A percentile compares a stretch with the other conserved stretches of the same genome.
Evolutionary conservation across 2,888 invertebrate species (phyloP).

Genomic region (Troides helena): DNA sequence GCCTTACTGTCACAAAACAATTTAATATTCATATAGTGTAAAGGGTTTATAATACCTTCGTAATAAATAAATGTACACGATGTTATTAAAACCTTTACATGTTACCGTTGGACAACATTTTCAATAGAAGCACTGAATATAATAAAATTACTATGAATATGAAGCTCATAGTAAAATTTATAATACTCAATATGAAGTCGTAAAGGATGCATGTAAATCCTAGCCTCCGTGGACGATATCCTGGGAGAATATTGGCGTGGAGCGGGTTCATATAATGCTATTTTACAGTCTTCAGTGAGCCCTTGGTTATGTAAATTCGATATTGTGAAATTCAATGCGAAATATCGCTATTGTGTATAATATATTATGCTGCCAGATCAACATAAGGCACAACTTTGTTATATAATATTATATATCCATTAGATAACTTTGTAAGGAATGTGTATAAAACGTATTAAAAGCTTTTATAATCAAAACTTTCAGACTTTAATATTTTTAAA

Average conservation of each 20-base stretch:
- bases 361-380: not conserved
- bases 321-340: conserved; percentile 21
- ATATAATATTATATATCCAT: not conserved
- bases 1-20: conserved; percentile 8
- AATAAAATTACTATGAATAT: not conserved
- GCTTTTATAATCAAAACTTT: not conserved
- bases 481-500: no score
- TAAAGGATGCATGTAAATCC: conserved; percentile 27
- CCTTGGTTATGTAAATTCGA: conserved; percentile 10
- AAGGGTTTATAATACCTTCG: not conserved
- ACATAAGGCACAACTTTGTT: not conserved
- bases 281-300: conserved; percentile 29
- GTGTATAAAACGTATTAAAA: not conserved
- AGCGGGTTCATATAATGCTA: conserved; percentile 30
- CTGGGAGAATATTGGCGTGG: conserved; percentile 30
- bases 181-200: conserved; percentile 27
- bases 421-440: not conserved
- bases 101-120: not conserved
- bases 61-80: not conserved
- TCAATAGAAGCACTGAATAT: not conserved
- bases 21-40: conserved; percentile 11
- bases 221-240: conserved; percentile 11
- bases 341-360: not conserved
- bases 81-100: not conserved
- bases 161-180: conserved; percentile 2